Base-by-base conservation (phyloP, 2,888 invertebrate genomes). In the Brenthis hecate region DNA sequence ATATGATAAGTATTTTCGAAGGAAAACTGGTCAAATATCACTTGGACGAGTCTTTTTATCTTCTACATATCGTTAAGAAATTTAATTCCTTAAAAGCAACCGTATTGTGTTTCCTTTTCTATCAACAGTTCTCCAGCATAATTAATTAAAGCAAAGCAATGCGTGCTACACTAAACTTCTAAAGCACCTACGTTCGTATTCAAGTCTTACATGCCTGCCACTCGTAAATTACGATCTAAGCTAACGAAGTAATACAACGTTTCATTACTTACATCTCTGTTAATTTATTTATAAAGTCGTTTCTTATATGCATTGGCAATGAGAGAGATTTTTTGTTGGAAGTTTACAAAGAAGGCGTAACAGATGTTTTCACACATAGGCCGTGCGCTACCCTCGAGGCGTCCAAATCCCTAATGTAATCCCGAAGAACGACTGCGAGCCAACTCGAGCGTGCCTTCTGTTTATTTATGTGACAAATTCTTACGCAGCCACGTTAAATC, bases 391-490 rank as follows among this genome's bases (percentile, higher is more conserved):
- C 77, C 76, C 81, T 73, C 70, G 83, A 84, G 84, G 84, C 84
- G 84, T 75, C 79, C 81, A 88, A 87, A 89, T 89, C 90, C 88
- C 89, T 82, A 85, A 88, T 84, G 90, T 91, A 91, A 91, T 90
- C 90, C 89, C 86, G 82, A 81, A 81, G 82, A 85, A 84, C 86
- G 86, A 86, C 88, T 88, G 83, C 78, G 85, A 85, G 78, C 81
- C 85, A 84, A 88, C 87, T 90, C 87, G 82, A 87, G 85, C 89
- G 85, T 85, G 80, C 76, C 84, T 83, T 84, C 85, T 88, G 89
- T 91, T 92, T 91, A 92, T 90, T 91, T 91, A 90, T 88, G 89
- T 88, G 90, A 91, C 91, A 89, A 91, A 91, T 91, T 91, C 88
- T 85, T 84, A 85, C 87, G 82, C 83, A 88, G 85, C 82, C 85